Evolutionary conservation across 1,140 invertebrate species (phyloP).

Genomic region (Hycleus phaleratus): DNA sequence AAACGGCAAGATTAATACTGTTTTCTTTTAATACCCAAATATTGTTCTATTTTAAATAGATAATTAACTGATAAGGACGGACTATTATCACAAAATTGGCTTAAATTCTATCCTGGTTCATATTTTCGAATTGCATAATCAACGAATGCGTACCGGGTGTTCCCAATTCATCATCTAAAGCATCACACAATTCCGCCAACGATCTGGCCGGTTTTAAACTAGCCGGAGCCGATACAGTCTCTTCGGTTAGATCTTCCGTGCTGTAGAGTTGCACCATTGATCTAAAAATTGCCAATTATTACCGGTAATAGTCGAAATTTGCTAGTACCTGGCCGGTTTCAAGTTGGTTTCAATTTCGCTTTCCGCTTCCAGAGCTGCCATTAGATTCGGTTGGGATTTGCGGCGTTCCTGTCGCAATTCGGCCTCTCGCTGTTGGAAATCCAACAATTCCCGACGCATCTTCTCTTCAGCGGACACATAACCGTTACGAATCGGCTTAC

Average conservation of each 20-base stretch:
- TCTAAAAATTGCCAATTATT: constrained; percentile 3
- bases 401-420: constrained; percentile 32
- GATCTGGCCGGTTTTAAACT: constrained; percentile 34
- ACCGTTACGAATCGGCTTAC: constrained; percentile 31
- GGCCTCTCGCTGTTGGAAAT: constrained; percentile 33
- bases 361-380: constrained; percentile 23
- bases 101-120: background rate
- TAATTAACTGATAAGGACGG: constrained; percentile 5
- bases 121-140: constrained; percentile 26
- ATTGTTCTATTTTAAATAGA: background rate
- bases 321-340: constrained; percentile 15
- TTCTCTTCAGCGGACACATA: constrained; percentile 36
- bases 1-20: no score
- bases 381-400: constrained; percentile 35
- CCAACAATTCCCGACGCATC: constrained; percentile 34
- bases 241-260: constrained; percentile 24
- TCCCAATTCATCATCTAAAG: constrained; percentile 33
- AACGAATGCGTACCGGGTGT: constrained; percentile 28
- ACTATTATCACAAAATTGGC: background rate
- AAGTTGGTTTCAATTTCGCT: constrained; percentile 17
- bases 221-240: constrained; percentile 22
- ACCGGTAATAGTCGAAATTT: no score
- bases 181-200: constrained; percentile 36
- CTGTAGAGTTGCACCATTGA: constrained; percentile 33
- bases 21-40: no score